These are phyloP conservation scores for Oscarella lobularis DNA, from an alignment of 37 sponge, comb jelly and placozoan genomes.

Conservation along the genomic window DNA sequence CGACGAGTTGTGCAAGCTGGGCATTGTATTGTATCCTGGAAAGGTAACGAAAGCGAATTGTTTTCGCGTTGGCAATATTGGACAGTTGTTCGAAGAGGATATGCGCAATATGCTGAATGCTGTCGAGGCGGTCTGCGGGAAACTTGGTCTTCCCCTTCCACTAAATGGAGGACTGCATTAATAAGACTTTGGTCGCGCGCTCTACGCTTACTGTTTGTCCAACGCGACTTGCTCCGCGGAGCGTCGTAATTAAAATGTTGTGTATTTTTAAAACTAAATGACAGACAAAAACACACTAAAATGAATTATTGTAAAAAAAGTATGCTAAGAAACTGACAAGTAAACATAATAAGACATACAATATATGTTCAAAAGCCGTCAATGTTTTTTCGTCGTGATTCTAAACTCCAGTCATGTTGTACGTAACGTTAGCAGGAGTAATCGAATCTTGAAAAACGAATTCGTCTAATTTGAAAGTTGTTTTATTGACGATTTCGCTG, in stretches of 20 bases:
- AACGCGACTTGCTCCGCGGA: too few species aligned
- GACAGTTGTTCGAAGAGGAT: not conserved
- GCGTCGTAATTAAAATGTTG: too few species aligned
- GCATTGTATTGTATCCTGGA: constrained; percentile 8
- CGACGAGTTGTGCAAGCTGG: not conserved
- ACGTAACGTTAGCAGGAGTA: not conserved
- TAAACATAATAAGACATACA: too few species aligned
- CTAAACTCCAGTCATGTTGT: not conserved
- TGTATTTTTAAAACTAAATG: too few species aligned
- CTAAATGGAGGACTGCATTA: too few species aligned
- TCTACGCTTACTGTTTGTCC: too few species aligned
- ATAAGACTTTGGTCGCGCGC: too few species aligned
- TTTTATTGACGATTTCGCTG: constrained; percentile 45
- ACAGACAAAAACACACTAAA: too few species aligned
- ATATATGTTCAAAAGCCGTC: too few species aligned
- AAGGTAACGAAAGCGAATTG: constrained; percentile 2
- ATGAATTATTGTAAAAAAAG: too few species aligned
- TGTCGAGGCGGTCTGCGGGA: not conserved
- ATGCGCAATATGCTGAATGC: not conserved
- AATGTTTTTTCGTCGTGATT: too few species aligned
- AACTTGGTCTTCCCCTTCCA: constrained; percentile 8
- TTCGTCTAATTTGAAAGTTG: not conserved
- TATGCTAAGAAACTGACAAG: too few species aligned
- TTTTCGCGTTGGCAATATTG: constrained; percentile 12
- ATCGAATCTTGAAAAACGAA: not conserved